Base-by-base conservation (phyloP, 2,888 invertebrate species). In the Volucella inanis region DNA sequence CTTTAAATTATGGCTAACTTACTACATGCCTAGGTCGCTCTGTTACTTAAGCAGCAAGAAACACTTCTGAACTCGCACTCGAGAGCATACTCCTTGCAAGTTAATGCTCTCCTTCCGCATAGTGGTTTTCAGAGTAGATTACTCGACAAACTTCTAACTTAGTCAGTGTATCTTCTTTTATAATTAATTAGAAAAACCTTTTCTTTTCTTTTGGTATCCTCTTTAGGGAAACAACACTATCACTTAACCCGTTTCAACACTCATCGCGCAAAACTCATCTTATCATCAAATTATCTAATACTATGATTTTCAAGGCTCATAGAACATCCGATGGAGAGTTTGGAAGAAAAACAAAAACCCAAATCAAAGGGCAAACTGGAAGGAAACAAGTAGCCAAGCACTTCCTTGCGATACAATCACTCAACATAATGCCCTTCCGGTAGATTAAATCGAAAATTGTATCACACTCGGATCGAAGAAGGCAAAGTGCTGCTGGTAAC, bases 381-480 rank as follows among this genome's bases (percentile, higher is more conserved):
- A 61, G 54, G 45, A 39, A 52, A 50, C 57, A 47, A 39, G 3
- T 39, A 50, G 41, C 49, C 55, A 68, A 52, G 64, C 61, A 62
- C 55, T 71, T 59, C 65, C 81, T 31, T 65, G 52, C 71, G 74
- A 84, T 84, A 84, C 83, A 84, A 84, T 84, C 83, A 64, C 83
- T 84, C 79, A 84, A 79, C 79, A 79, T 79, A 79, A 84, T 84
- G 83, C 79, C 74, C 70, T 84, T 84, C 83, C 79, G 79, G 83
- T 79, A 84, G 83, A 79, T 84, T 84, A 75, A 84, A 79, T 84
- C 83, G 68, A 79, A 79, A 79, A 84, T 84, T 79, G 57, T 84
- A 84, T 84, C 83, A 79, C 83, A 79, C 83, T 79, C 54, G 74
- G 64, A 31, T 31, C 64, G 52, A 64, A 67, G 74, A 6, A 31